These are phyloP conservation scores for Tokudaia muenninki DNA, from an alignment of 2,797 vertebrate species.

Conservation along the genomic window DNA sequence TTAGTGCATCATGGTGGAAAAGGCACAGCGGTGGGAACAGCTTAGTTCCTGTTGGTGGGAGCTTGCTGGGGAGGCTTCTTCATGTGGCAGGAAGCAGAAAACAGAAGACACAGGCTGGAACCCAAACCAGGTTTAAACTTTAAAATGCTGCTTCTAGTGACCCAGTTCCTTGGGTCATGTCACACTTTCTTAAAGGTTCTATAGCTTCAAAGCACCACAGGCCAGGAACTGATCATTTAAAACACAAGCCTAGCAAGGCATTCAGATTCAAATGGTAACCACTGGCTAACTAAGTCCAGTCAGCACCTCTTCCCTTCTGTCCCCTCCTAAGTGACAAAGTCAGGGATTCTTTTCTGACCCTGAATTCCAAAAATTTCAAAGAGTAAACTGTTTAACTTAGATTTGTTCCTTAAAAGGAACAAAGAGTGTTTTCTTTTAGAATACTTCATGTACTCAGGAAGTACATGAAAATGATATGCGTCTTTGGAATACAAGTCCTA, in stretches of 20 bases:
- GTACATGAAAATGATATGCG: background rate
- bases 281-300: background rate
- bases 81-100: background rate
- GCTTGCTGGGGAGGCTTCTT: background rate
- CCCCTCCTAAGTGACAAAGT: background rate
- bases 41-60: background rate
- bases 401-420: constrained; percentile 16
- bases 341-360: background rate
- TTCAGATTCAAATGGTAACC: too few species aligned
- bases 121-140: background rate
- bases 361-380: background rate
- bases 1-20: background rate
- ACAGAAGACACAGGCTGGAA: background rate
- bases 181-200: background rate
- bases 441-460: background rate
- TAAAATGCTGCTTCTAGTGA: too few species aligned
- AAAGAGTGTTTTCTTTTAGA: constrained; percentile 33
- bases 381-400: background rate
- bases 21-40: background rate
- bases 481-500: background rate
- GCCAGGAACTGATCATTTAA: background rate
- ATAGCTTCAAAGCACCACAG: background rate
- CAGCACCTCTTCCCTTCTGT: background rate
- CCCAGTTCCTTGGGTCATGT: background rate
- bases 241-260: background rate